A percentile compares a stretch with the other conserved stretches of the same genome.
Evolutionary conservation across 2,797 vertebrate species (phyloP).

Genomic region (Pelochelys cantorii): DNA sequence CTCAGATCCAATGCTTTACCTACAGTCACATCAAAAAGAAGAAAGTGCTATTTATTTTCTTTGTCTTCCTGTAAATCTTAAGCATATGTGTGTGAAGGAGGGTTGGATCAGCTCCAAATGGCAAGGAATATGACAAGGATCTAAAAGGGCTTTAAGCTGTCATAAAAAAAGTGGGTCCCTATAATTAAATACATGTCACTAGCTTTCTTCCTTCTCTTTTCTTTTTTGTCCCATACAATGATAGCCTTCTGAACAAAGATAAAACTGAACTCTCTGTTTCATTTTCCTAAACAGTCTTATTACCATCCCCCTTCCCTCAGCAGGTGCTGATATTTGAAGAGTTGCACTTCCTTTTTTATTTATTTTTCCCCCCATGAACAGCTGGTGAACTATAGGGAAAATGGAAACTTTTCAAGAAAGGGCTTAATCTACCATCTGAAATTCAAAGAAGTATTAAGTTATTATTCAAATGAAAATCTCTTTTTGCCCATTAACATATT

Average conservation of each 20-base stretch:
- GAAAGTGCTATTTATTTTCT: neutral
- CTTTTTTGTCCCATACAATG: neutral
- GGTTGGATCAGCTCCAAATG: neutral
- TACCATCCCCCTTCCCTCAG: neutral
- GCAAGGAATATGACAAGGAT: neutral
- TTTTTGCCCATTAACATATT: conserved; percentile 53
- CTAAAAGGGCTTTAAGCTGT: neutral
- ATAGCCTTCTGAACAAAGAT: neutral
- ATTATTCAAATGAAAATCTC: conserved; percentile 67
- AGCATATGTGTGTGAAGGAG: neutral
- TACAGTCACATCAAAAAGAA: neutral
- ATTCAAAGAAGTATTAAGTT: conserved; percentile 47
- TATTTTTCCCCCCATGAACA: neutral
- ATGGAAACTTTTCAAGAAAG: conserved; percentile 43
- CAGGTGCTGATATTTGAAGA: conserved; percentile 44
- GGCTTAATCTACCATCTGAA: conserved; percentile 45
- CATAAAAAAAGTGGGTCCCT: neutral
- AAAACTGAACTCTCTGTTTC: conserved; percentile 4
- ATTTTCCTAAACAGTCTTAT: conserved; percentile 4
- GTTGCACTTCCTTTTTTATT: neutral
- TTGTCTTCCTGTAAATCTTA: neutral
- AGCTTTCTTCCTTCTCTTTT: neutral
- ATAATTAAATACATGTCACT: neutral
- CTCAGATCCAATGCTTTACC: neutral
- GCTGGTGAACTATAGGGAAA: conserved; percentile 42